These are phyloP conservation scores for Coregonus ussuriensis DNA, from an alignment of 2,797 vertebrate species.

Conservation along the genomic window DNA sequence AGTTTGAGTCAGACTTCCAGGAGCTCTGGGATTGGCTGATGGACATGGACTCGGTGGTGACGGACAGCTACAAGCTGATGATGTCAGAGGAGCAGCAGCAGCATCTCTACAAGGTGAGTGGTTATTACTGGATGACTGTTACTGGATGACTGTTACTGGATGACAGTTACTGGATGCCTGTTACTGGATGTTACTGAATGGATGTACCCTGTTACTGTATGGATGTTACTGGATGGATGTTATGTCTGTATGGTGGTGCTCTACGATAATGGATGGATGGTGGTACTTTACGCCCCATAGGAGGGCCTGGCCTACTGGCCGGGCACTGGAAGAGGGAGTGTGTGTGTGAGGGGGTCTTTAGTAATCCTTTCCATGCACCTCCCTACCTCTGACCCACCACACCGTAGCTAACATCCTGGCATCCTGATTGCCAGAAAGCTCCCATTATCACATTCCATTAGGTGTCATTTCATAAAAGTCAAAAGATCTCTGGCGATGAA, in stretches of 20 bases:
- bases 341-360: not conserved
- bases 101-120: conserved; percentile 93
- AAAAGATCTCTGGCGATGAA: conserved; percentile 70
- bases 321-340: not conserved
- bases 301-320: no score
- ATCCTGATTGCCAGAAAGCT: conserved; percentile 79
- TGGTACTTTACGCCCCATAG: no score
- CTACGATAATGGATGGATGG: no score
- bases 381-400: no score
- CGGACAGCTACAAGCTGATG: conserved; percentile 95
- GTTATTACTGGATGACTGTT: not conserved
- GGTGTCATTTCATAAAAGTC: conserved; percentile 78
- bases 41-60: conserved; percentile 97
- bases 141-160: not conserved
- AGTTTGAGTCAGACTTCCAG: conserved; percentile 94
- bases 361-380: no score
- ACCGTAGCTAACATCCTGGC: conserved; percentile 53
- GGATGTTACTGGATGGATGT: not conserved
- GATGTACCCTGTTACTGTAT: not conserved
- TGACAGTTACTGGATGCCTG: not conserved
- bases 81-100: conserved; percentile 97
- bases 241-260: not conserved
- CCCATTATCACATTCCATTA: conserved; percentile 82
- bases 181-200: not conserved
- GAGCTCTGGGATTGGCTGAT: conserved; percentile 98